phyloP scores from a whole-genome alignment of 53 echinoderm and acorn worm species.

The Paracentrotus lividus region DNA sequence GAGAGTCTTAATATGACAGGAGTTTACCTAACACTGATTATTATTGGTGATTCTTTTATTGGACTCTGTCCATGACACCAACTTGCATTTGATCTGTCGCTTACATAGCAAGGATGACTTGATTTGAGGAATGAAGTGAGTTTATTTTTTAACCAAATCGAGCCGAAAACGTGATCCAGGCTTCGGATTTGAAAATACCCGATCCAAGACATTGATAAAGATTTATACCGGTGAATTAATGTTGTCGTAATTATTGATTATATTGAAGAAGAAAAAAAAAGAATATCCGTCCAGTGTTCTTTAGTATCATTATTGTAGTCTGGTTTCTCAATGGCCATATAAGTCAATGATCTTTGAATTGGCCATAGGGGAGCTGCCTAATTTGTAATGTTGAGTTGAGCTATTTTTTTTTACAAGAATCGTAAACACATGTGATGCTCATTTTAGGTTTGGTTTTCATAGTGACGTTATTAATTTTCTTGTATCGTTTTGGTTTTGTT shows the following conservation, averaged over 20 bases:
- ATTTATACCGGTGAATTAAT: neutral
- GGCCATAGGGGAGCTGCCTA: neutral
- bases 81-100: neutral
- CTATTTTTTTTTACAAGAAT: neutral
- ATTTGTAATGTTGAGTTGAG: neutral
- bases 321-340: neutral
- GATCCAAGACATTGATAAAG: neutral
- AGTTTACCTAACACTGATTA: too few relatives aligned
- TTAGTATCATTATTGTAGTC: neutral
- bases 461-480: neutral
- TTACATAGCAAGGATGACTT: neutral
- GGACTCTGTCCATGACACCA: neutral
- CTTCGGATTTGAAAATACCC: neutral
- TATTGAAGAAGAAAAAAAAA: constrained; percentile 10
- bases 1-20: too few relatives aligned
- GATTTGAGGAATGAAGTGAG: neutral
- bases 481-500: constrained; percentile 23
- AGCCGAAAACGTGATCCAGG: neutral
- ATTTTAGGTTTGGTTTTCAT: constrained; percentile 1
- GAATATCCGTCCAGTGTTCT: constrained; percentile 47
- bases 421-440: neutral
- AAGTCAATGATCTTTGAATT: neutral
- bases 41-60: too few relatives aligned
- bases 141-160: neutral
- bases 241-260: constrained; percentile 15